A percentile compares a stretch with the other conserved stretches of the same genome.
phyloP scores from a whole-genome alignment of 2,797 vertebrate genomes.

The Chlorospingus semifuscus region DNA sequence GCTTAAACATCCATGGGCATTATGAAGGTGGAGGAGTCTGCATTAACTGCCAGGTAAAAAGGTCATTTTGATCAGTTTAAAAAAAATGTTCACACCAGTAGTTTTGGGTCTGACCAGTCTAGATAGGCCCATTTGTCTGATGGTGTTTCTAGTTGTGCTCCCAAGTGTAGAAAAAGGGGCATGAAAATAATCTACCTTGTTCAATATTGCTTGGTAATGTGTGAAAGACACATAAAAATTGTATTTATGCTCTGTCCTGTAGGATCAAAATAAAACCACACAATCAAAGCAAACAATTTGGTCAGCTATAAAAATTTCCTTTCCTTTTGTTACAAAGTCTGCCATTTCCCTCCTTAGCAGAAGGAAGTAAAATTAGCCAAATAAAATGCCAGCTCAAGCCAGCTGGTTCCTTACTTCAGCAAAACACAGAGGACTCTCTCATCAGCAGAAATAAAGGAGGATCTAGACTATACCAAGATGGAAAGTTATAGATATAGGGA shows the following conservation, averaged over 20 bases:
- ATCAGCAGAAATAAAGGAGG: not conserved
- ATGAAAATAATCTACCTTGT: not conserved
- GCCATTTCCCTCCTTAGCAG: not conserved
- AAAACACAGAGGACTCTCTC: not conserved
- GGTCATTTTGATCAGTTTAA: not conserved
- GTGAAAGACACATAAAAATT: not conserved
- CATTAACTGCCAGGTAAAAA: constrained; percentile 90
- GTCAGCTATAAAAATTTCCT: not conserved
- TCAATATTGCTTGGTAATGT: not conserved
- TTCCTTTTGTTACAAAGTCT: not conserved
- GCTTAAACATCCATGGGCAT: constrained; percentile 85
- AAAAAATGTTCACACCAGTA: not conserved
- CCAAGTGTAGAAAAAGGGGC: not conserved
- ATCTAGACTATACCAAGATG: not conserved
- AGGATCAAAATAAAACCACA: not conserved
- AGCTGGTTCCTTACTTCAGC: not conserved
- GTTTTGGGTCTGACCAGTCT: not conserved
- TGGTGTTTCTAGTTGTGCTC: not conserved
- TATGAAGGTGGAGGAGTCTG: constrained; percentile 93
- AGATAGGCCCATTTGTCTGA: not conserved
- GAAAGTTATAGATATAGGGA: not conserved
- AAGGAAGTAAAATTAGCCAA: not conserved
- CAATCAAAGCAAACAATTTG: not conserved
- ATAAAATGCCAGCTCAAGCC: not conserved
- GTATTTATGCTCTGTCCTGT: not conserved